Percentiles rank a stretch among this genome's conserved stretches.
These are phyloP conservation scores for Silvanus unidentatus DNA, from an alignment of 2,888 invertebrate species.

Conservation along the genomic window DNA sequence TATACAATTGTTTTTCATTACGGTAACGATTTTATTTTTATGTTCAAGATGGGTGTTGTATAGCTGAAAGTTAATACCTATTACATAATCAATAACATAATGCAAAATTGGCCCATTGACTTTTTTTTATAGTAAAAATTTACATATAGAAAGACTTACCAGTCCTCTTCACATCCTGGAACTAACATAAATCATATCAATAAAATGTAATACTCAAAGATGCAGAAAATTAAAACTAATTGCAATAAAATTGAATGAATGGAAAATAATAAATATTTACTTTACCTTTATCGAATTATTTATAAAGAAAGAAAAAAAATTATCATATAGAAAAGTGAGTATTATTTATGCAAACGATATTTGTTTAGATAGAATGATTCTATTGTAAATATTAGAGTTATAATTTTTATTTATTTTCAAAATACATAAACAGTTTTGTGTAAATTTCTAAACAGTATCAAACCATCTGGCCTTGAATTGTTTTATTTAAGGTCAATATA, in stretches of 20 bases:
- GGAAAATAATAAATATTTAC: neutral
- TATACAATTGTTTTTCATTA: too few relatives aligned
- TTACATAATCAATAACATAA: neutral
- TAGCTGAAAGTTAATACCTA: neutral
- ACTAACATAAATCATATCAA: conserved; percentile 38
- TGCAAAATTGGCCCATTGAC: neutral
- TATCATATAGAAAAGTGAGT: neutral
- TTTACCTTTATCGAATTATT: neutral
- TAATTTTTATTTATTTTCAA: too few relatives aligned
- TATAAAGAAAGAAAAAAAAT: neutral
- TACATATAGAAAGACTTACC: conserved; percentile 37
- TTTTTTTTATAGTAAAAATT: neutral
- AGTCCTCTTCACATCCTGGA: conserved; percentile 43
- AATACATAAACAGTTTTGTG: too few relatives aligned
- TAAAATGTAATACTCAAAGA: conserved; percentile 18
- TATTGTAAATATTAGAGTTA: too few relatives aligned
- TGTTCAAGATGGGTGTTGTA: too few relatives aligned
- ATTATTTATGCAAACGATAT: neutral
- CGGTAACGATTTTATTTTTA: too few relatives aligned
- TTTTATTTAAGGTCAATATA: too few relatives aligned
- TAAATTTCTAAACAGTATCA: too few relatives aligned
- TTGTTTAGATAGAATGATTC: too few relatives aligned
- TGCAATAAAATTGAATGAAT: conserved; percentile 1
- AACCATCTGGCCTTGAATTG: too few relatives aligned
- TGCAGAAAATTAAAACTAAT: neutral